phyloP scores from a whole-genome alignment of 2,113 vertebrate genomes.

The Columba janthina region DNA sequence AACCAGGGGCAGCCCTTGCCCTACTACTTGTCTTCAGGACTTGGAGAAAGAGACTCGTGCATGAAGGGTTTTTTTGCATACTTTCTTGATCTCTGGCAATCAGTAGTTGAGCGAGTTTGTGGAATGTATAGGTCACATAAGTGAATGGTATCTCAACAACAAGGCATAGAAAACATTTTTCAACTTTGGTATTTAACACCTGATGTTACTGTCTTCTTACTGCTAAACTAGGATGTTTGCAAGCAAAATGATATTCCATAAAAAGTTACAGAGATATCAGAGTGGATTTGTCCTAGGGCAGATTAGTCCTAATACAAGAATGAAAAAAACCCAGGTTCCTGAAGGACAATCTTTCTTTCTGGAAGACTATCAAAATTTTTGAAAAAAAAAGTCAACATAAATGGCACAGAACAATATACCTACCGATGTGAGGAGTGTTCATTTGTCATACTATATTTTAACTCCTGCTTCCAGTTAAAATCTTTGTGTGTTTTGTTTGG shows the following conservation, averaged over 20 bases:
- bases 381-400: background rate
- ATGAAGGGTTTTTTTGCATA: fast-evolving
- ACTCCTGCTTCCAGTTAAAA: background rate
- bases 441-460: background rate
- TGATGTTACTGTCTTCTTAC: background rate
- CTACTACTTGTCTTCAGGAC: background rate
- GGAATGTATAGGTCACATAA: background rate
- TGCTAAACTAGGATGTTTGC: background rate
- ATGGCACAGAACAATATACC: background rate
- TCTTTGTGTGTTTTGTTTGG: background rate
- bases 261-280: background rate
- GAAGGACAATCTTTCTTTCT: background rate
- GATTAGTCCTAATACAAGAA: background rate
- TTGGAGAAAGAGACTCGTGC: background rate
- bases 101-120: background rate
- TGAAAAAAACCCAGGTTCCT: background rate
- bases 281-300: background rate
- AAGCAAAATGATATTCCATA: background rate
- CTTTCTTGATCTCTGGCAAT: background rate
- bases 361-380: background rate
- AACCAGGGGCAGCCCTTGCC: background rate
- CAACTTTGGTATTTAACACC: background rate
- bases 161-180: background rate
- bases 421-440: background rate
- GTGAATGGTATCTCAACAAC: background rate